Evolutionary conservation across 2,888 invertebrate species (phyloP).

Genomic region (Cylloceria caligata): DNA sequence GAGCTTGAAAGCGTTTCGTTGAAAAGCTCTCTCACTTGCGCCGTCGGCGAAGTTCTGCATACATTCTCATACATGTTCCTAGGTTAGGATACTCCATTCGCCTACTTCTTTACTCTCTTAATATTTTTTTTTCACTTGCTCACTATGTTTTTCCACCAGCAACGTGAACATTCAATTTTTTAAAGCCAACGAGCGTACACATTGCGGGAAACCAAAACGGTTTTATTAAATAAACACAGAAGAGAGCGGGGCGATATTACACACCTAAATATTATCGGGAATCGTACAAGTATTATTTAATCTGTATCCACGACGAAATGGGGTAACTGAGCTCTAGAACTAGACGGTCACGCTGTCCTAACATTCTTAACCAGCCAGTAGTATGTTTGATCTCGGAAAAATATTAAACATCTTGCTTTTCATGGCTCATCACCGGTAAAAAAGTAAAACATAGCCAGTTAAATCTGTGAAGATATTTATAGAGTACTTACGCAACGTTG

Average conservation of each 20-base stretch:
- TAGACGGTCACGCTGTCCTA: no score
- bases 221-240: neutral
- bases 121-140: neutral
- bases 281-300: no score
- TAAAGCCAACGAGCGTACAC: slow-evolving; percentile 34
- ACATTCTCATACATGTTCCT: neutral
- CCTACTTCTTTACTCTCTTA: neutral
- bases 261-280: no score
- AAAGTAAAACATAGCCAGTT: no score
- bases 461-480: no score
- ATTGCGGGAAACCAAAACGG: neutral
- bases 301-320: no score
- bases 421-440: no score
- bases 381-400: no score
- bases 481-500: no score
- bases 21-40: slow-evolving; percentile 48
- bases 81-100: slow-evolving; percentile 10
- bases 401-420: no score
- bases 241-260: neutral
- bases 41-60: slow-evolving; percentile 24
- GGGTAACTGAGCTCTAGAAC: no score
- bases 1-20: slow-evolving; percentile 43
- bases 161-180: slow-evolving; percentile 29
- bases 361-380: no score
- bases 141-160: slow-evolving; percentile 27